Base-by-base conservation (phyloP, 2,113 vertebrate genomes). In the Eulemur macaco region DNA sequence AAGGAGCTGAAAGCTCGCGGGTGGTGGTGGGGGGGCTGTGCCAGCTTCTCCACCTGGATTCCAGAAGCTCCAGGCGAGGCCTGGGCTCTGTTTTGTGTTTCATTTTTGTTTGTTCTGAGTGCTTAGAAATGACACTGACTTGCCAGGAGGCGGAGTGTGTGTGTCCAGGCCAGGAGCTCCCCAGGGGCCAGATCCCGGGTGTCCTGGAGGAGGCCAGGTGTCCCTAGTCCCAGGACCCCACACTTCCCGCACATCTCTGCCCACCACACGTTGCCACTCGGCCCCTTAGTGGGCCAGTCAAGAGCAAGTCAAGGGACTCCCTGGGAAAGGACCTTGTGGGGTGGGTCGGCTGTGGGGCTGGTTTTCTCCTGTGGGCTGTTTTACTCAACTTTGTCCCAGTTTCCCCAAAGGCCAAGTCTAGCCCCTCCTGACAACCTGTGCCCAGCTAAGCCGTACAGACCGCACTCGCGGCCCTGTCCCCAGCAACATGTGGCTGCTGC, bases 61-160 rank as follows among this genome's bases (percentile, higher is more conserved):
- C 86, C 68, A 56, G 92, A 5, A 50, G 52, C 92, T 39, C 50
- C 0, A 3, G 52, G 52, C 8, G 12, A 15, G 76, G 93, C 60
- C 91, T 15, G 54, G 60, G 47, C 58, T 87, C 77, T 77, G 88
- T 29, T 54, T 34, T 69, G 31, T 66, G 84, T 50, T 94, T 71
- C 84, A 13, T 29, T 39, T 60, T 31, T 69, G 73, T 74, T 50
- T 58, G 56, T 77, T 54, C n/a, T 47, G 60, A 80, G 92, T 6
- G 64, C 50, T 94, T 34, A 66, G 66, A 56, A 45, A 64, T 1
- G 1, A 23, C 54, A 15, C 66, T 4, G 45, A 64, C 50, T 63
- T 37, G 86, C 71, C 31, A 82, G 86, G 84, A 34, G 47, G n/a
- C 20, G 1, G 14, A 31, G 23, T 17, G n/a, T 17, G n/a, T 71